Conservation (phyloP, 1,140 invertebrate species). For the Drosophila chauvacae region DNA sequence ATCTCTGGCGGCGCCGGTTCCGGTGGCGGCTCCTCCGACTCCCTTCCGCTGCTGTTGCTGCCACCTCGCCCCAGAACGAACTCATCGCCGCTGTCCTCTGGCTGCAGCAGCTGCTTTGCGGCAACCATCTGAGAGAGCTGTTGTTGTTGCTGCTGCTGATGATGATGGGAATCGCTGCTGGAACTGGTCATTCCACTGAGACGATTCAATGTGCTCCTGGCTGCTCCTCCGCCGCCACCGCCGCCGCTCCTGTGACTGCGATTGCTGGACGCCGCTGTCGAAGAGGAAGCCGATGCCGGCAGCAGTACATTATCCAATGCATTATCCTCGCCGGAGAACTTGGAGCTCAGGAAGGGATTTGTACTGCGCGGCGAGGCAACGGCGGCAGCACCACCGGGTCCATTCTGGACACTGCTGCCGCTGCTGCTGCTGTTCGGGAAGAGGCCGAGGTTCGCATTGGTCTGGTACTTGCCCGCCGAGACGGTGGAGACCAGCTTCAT, state of each 20-base stretch:
- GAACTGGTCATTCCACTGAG: slow-evolving; percentile 86
- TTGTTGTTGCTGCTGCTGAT: slow-evolving; percentile 17
- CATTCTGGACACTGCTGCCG: slow-evolving; percentile 53
- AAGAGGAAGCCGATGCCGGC: slow-evolving; percentile 66
- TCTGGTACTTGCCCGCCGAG: slow-evolving; percentile 66
- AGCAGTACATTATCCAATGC: slow-evolving; percentile 34
- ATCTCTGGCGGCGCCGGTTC: slow-evolving; percentile 90
- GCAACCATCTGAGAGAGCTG: slow-evolving; percentile 29
- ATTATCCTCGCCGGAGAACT: slow-evolving; percentile 63
- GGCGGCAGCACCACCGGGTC: neutral
- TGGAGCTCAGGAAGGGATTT: slow-evolving; percentile 78
- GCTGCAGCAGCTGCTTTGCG: slow-evolving; percentile 16
- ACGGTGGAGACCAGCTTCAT: slow-evolving; percentile 53
- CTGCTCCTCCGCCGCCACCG: slow-evolving; percentile 7
- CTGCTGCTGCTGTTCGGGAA: slow-evolving; percentile 67
- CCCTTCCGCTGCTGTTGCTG: slow-evolving; percentile 54
- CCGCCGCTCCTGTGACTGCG: slow-evolving; percentile 52
- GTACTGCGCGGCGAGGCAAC: slow-evolving; percentile 64
- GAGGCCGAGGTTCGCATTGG: slow-evolving; percentile 73
- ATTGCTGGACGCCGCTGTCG: slow-evolving; percentile 67
- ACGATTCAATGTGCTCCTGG: slow-evolving; percentile 68
- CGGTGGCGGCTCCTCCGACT: slow-evolving; percentile 88
- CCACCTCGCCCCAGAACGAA: slow-evolving; percentile 15
- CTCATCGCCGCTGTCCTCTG: slow-evolving; percentile 22
- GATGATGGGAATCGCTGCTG: slow-evolving; percentile 82